phyloP scores from a whole-genome alignment of 2,797 vertebrate species.

The Euphonia xanthogaster region DNA sequence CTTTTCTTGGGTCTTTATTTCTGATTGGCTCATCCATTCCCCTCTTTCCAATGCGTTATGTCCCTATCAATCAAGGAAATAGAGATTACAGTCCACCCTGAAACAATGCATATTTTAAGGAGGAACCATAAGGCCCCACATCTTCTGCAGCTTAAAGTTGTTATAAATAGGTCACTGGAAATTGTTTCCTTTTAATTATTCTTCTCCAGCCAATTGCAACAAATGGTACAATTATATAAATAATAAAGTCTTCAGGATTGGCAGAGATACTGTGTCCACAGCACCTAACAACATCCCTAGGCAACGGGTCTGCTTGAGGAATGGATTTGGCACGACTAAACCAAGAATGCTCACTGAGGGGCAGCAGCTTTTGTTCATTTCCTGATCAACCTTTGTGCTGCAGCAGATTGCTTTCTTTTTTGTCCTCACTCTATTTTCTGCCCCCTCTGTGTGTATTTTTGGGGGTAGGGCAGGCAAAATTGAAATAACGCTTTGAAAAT shows the following conservation, averaged over 20 bases:
- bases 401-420: neutral
- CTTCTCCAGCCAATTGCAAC: neutral
- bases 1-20: constrained; percentile 39
- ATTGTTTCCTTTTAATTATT: neutral
- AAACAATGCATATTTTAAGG: constrained; percentile 20
- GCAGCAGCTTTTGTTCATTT: neutral
- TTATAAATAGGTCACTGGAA: neutral
- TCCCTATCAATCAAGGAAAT: constrained; percentile 44
- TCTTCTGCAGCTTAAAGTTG: neutral
- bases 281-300: neutral
- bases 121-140: neutral
- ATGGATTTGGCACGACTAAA: neutral
- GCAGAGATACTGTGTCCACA: neutral
- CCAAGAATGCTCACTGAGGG: neutral
- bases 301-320: neutral
- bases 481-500: neutral
- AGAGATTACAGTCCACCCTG: neutral
- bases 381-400: neutral
- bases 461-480: neutral
- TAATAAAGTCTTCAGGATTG: neutral
- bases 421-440: neutral
- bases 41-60: constrained; percentile 19
- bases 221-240: neutral
- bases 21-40: constrained; percentile 25
- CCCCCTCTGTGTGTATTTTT: neutral